phyloP scores from a whole-genome alignment of 2,797 vertebrate species.

The Siniperca scherzeri region DNA sequence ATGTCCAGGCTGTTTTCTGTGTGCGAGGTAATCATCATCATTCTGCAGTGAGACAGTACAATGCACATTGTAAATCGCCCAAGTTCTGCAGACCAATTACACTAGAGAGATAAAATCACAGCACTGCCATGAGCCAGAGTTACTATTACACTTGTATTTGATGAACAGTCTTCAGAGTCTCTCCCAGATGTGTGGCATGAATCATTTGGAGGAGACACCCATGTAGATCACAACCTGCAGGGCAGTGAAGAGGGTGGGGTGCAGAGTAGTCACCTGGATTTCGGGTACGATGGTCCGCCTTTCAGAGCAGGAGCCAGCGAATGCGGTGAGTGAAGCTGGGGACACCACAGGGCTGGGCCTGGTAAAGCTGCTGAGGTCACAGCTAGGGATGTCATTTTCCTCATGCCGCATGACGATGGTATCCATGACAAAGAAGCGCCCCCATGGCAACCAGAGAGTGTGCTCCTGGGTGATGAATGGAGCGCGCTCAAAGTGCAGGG shows the following conservation, averaged over 20 bases:
- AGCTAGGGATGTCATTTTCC: conserved; percentile 98
- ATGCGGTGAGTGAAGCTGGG: conserved; percentile 94
- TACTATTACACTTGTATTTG: conserved; percentile 69
- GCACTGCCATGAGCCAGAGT: conserved; percentile 68
- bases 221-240: conserved; percentile 48
- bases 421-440: conserved; percentile 99
- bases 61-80: conserved; percentile 68
- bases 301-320: conserved; percentile 92
- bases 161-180: conserved; percentile 65
- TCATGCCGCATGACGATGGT: conserved; percentile 97
- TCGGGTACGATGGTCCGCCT: conserved; percentile 95
- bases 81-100: conserved; percentile 79
- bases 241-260: neutral
- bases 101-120: conserved; percentile 77
- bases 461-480: conserved; percentile 99
- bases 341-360: conserved; percentile 93
- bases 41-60: conserved; percentile 61
- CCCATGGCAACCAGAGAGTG: conserved; percentile 97
- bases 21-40: conserved; percentile 73
- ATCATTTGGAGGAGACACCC: conserved; percentile 62
- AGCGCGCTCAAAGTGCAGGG: conserved; percentile 94
- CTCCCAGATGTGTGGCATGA: conserved; percentile 58
- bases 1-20: conserved; percentile 47
- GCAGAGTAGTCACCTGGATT: conserved; percentile 91
- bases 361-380: conserved; percentile 96